Conservation (phyloP, 2,888 invertebrate species). For the Meteorus cinctellus region DNA sequence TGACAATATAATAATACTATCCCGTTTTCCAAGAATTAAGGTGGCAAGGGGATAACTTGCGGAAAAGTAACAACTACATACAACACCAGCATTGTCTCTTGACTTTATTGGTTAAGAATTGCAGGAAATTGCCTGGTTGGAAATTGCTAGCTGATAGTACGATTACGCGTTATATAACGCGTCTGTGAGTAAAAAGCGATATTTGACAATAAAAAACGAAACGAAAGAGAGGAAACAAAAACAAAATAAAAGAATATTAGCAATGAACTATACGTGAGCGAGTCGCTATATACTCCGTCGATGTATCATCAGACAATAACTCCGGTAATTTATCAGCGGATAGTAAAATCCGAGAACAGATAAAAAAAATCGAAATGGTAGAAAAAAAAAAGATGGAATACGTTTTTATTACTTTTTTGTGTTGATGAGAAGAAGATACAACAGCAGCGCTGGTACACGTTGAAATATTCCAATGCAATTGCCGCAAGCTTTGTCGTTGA, state of each 20-base stretch:
- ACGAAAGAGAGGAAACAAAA: not conserved
- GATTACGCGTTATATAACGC: slow-evolving; percentile 52
- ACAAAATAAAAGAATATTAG: not conserved
- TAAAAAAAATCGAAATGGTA: not conserved
- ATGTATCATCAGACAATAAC: not conserved
- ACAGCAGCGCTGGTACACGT: slow-evolving; percentile 27
- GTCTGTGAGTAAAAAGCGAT: slow-evolving; percentile 42
- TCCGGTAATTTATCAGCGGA: not conserved
- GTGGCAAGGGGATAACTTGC: slow-evolving; percentile 24
- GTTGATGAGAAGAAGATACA: not conserved
- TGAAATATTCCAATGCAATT: slow-evolving; percentile 16
- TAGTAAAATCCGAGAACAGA: not conserved
- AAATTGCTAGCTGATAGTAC: slow-evolving; percentile 47
- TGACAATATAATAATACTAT: slow-evolving; percentile 40
- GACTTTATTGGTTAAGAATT: slow-evolving; percentile 48
- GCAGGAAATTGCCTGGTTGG: slow-evolving; percentile 31
- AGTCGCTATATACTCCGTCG: not conserved
- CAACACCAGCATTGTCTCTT: slow-evolving; percentile 45
- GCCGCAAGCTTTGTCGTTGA: slow-evolving; percentile 1
- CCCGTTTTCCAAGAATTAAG: slow-evolving; percentile 43
- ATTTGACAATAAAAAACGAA: slow-evolving; percentile 31
- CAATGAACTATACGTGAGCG: not conserved
- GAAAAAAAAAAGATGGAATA: not conserved
- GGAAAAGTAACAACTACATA: slow-evolving; percentile 30
- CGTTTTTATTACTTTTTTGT: not conserved